Conservation (phyloP, 1,140 invertebrate genomes). For the Drosophila yakuba region DNA sequence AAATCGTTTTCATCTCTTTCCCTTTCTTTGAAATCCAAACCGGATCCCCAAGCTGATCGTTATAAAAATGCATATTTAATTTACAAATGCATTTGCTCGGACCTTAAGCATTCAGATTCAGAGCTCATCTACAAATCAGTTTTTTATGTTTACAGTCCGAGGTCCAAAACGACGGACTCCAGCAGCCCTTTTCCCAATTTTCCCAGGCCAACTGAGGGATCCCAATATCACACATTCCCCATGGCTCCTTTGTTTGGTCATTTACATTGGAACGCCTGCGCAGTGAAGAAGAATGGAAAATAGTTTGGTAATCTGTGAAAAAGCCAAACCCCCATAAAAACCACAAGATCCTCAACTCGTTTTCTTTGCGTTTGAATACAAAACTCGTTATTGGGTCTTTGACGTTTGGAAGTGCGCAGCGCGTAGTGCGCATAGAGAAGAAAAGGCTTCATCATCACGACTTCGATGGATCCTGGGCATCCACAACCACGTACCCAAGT, state of each 20-base stretch:
- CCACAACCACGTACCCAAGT: background rate
- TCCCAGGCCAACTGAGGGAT: slow-evolving; percentile 33
- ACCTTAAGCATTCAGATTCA: background rate
- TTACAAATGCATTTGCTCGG: background rate
- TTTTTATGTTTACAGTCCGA: slow-evolving; percentile 3
- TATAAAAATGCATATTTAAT: slow-evolving; percentile 7
- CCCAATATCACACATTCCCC: slow-evolving; percentile 48
- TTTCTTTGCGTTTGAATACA: slow-evolving; percentile 49
- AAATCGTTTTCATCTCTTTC: too few species aligned
- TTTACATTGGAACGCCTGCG: slow-evolving; percentile 38
- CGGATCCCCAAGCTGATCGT: background rate
- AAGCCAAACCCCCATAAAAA: slow-evolving; percentile 82
- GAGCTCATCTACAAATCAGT: slow-evolving; percentile 8
- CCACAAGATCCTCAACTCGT: slow-evolving; percentile 75
- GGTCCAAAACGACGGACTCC: slow-evolving; percentile 6
- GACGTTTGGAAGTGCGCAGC: slow-evolving; percentile 69
- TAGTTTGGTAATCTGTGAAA: slow-evolving; percentile 80
- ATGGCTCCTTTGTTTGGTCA: slow-evolving; percentile 55
- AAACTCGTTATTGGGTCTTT: slow-evolving; percentile 69
- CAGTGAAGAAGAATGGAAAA: slow-evolving; percentile 54
- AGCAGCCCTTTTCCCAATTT: slow-evolving; percentile 20
- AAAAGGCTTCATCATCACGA: slow-evolving; percentile 70
- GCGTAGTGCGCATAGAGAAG: slow-evolving; percentile 47
- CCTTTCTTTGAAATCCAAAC: too few species aligned
- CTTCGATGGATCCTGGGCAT: slow-evolving; percentile 22